phyloP scores from a whole-genome alignment of 2,113 vertebrate genomes.

The Benitochromis conjunctus region DNA sequence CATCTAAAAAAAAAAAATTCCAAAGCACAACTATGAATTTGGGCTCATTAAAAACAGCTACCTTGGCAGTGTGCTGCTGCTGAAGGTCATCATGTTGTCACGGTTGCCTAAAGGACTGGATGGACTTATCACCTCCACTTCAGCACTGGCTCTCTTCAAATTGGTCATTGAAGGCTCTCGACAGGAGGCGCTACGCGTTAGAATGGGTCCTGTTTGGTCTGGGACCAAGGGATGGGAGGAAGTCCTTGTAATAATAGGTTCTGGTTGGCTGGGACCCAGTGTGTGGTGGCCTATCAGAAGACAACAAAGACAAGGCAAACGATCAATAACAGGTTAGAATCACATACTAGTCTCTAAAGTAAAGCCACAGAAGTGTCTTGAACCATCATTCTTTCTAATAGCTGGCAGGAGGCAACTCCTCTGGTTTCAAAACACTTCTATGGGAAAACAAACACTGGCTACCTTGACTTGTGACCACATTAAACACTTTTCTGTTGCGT shows the following conservation, averaged over 20 bases:
- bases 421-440: not conserved
- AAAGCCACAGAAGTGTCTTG: not conserved
- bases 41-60: not conserved
- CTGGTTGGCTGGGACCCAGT: constrained; percentile 75
- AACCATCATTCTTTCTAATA: not conserved
- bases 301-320: not conserved
- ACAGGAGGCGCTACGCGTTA: constrained; percentile 79
- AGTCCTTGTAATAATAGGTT: constrained; percentile 74
- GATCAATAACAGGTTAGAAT: not conserved
- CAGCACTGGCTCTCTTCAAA: constrained; percentile 89
- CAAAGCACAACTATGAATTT: not conserved
- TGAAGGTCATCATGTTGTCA: constrained; percentile 97
- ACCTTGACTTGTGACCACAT: not conserved
- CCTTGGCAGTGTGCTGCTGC: constrained; percentile 92
- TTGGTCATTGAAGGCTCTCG: constrained; percentile 77
- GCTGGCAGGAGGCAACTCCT: not conserved
- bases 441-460: not conserved
- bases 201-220: constrained; percentile 33
- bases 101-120: constrained; percentile 88
- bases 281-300: constrained; percentile 62
- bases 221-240: constrained; percentile 51
- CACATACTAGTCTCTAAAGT: not conserved
- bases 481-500: not conserved
- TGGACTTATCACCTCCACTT: constrained; percentile 90
- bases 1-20: not conserved